Conservation (phyloP, 2,113 vertebrate genomes). For the Catharus minimus region DNA sequence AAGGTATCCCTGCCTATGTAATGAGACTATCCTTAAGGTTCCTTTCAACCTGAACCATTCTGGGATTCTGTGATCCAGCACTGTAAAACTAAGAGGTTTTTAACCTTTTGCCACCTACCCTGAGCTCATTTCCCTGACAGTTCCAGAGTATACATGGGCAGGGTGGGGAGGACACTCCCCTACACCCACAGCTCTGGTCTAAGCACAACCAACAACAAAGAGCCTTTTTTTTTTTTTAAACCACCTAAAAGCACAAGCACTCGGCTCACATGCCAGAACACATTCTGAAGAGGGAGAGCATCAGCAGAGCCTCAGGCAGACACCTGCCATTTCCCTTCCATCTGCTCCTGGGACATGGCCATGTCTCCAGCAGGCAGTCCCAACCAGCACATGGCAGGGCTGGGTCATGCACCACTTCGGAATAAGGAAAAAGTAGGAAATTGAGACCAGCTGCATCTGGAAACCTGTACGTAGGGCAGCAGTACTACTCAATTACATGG, state of each 20-base stretch:
- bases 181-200: not conserved
- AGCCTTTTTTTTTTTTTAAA: not conserved
- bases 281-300: not conserved
- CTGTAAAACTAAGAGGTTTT: not conserved
- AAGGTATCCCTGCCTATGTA: not conserved
- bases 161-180: not conserved
- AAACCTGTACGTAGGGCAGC: not conserved
- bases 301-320: not conserved
- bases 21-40: too few species aligned
- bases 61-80: not conserved
- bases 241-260: not conserved
- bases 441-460: not conserved
- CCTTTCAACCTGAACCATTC: not conserved
- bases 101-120: not conserved
- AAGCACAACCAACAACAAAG: not conserved
- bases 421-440: not conserved
- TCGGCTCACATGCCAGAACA: not conserved
- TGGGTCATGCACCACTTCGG: accelerated
- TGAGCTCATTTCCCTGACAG: not conserved
- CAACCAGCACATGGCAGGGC: accelerated
- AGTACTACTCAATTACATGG: not conserved
- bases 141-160: accelerated
- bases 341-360: accelerated
- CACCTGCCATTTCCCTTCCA: not conserved
- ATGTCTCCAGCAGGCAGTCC: accelerated